Evolutionary conservation across 2,888 invertebrate species (phyloP).

Genomic region (Hedya salicella): DNA sequence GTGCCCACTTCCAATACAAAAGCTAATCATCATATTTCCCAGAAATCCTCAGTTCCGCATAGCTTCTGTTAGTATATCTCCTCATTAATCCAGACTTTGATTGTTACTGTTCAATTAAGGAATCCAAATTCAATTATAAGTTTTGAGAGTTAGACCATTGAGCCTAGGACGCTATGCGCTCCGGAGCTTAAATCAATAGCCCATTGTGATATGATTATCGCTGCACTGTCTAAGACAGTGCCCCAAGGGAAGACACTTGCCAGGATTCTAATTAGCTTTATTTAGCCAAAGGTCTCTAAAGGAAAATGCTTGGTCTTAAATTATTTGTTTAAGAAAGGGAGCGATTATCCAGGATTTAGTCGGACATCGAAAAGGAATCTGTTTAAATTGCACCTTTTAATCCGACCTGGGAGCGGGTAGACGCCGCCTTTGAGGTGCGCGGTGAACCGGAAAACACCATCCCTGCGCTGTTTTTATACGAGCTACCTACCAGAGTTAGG

Average conservation of each 20-base stretch:
- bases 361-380: constrained; percentile 54
- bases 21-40: too few species aligned
- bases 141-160: constrained; percentile 62
- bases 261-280: constrained; percentile 36
- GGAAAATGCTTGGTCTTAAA: constrained; percentile 45
- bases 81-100: constrained; percentile 67
- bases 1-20: too few species aligned
- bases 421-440: constrained; percentile 52
- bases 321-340: constrained; percentile 48
- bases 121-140: constrained; percentile 74
- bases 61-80: constrained; percentile 49
- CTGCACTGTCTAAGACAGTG: constrained; percentile 42
- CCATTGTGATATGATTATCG: constrained; percentile 60
- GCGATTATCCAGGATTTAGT: constrained; percentile 53
- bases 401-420: constrained; percentile 51
- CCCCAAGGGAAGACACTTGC: constrained; percentile 25
- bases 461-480: constrained; percentile 48
- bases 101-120: constrained; percentile 73
- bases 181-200: constrained; percentile 62
- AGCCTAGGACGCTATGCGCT: constrained; percentile 60
- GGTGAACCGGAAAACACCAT: constrained; percentile 57
- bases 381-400: constrained; percentile 64
- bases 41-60: constrained; percentile 14
- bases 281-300: constrained; percentile 45
- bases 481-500: constrained; percentile 43